Percentiles rank a stretch among this genome's conserved stretches.
Conservation (phyloP, 2,797 vertebrate genomes). For the Micromesistius poutassou region DNA sequence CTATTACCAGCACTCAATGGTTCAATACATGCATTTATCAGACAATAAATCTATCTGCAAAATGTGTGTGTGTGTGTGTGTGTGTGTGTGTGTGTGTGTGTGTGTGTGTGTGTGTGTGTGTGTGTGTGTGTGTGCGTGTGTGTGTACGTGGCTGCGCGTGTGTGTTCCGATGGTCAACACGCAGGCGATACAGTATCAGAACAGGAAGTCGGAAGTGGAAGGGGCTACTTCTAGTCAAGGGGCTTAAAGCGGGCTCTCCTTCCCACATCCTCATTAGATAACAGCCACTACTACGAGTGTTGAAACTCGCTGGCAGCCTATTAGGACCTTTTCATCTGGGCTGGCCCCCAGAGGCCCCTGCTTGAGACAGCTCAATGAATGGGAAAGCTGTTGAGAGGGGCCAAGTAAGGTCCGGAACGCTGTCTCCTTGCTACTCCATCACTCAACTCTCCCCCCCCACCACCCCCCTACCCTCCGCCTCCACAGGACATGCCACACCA, state of each 20-base stretch:
- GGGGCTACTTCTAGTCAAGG: conserved; percentile 22
- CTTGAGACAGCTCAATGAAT: conserved; percentile 55
- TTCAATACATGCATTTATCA: neutral
- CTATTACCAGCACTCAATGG: neutral
- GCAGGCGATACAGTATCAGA: neutral
- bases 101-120: neutral
- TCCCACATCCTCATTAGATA: conserved; percentile 45
- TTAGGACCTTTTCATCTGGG: conserved; percentile 49
- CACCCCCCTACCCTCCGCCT: neutral
- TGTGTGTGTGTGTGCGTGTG: neutral
- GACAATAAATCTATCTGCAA: neutral
- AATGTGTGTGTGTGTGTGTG: conserved; percentile 1
- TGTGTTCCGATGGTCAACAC: neutral
- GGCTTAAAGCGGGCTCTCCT: conserved; percentile 6
- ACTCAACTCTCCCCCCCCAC: conserved; percentile 28
- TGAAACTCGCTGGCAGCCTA: conserved; percentile 45
- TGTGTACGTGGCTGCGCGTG: neutral
- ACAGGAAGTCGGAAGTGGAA: conserved; percentile 15
- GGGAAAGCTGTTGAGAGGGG: conserved; percentile 53
- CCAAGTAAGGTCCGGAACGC: conserved; percentile 34
- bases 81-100: neutral
- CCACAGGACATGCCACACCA: conserved; percentile 54
- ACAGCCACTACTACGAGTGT: conserved; percentile 25
- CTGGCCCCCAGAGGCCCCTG: conserved; percentile 39
- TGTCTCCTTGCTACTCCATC: conserved; percentile 55